A percentile compares a stretch with the other conserved stretches of the same genome.
These are phyloP conservation scores for Gymnobelideus leadbeateri DNA, from an alignment of 2,113 vertebrate genomes.

Conservation along the genomic window DNA sequence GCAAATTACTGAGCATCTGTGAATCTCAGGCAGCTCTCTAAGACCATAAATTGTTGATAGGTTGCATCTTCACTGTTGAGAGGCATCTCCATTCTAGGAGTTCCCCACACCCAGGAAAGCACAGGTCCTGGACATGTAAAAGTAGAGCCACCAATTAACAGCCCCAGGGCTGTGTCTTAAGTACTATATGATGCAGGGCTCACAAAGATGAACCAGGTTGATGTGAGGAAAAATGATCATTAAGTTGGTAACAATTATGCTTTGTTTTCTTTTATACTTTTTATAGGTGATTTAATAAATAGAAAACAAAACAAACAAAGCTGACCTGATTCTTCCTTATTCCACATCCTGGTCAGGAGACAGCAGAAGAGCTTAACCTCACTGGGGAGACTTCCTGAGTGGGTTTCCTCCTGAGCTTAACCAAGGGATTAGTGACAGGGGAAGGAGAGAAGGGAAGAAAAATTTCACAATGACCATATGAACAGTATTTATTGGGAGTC, in stretches of 20 bases:
- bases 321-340: not conserved
- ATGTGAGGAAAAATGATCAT: too few species aligned
- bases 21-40: not conserved
- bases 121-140: not conserved
- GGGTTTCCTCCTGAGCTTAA: not conserved
- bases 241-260: not conserved
- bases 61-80: not conserved
- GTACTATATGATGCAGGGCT: not conserved
- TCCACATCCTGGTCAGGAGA: not conserved
- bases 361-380: not conserved
- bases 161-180: not conserved
- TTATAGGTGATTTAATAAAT: not conserved
- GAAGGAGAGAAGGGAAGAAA: not conserved
- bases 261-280: not conserved
- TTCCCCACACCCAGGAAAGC: not conserved
- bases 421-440: not conserved
- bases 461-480: not conserved
- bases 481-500: not conserved
- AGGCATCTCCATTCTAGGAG: not conserved
- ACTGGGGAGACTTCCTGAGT: not conserved
- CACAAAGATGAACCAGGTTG: not conserved
- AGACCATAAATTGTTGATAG: not conserved
- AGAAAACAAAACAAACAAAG: not conserved
- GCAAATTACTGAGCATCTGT: not conserved
- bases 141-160: not conserved